Base-by-base conservation (phyloP, 1,140 invertebrate genomes). In the Drosophila bocki region DNA sequence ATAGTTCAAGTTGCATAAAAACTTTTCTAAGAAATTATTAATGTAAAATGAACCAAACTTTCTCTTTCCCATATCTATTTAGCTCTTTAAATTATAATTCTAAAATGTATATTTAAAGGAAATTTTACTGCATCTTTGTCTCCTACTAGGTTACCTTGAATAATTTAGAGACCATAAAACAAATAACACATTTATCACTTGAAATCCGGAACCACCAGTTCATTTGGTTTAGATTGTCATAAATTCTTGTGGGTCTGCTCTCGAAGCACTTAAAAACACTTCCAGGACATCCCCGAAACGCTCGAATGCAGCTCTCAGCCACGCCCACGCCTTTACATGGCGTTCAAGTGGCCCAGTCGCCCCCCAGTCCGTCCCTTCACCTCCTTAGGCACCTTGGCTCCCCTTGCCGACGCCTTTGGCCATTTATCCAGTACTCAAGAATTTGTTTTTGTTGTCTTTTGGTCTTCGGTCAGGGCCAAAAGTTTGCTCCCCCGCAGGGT, bases 341-440 rank as follows among this genome's bases (percentile, higher is more conserved):
- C 67, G 53, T 64, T 81, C 59, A 85, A 77, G 81, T 80, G 82
- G 65, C 60, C 68, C 33, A 39, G 60, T 29, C 39, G 42, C 26
- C 33, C 47, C 29, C 33, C 57, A 3, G 3, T 1, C 19, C 13
- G n/a, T 9, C 8, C n/a, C 15, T 35, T 15, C 32, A n/a, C 26
- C 32, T 19, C 19, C 15, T 35, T 13, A 15, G 53, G 33, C 39
- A 51, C 48, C 64, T 37, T 54, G 37, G 19, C 57, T 32, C 35
- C 33, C 60, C 39, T 7, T 39, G 65, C 59, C 62, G 62, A 33
- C 62, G 56, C 72, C 54, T 65, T 9, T 69, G 67, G 67, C 59
- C 67, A 87, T 87, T 87, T 87, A 82, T 82, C 83, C 76, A 57
- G 44, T 72, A 80, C 79, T 87, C 76, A 65, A 79, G 53, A 64